Percentiles rank a stretch among this genome's conserved stretches.
These are phyloP conservation scores for Trissonchulus sp. DNA, from an alignment of 2,888 invertebrate genomes.

Conservation along the genomic window DNA sequence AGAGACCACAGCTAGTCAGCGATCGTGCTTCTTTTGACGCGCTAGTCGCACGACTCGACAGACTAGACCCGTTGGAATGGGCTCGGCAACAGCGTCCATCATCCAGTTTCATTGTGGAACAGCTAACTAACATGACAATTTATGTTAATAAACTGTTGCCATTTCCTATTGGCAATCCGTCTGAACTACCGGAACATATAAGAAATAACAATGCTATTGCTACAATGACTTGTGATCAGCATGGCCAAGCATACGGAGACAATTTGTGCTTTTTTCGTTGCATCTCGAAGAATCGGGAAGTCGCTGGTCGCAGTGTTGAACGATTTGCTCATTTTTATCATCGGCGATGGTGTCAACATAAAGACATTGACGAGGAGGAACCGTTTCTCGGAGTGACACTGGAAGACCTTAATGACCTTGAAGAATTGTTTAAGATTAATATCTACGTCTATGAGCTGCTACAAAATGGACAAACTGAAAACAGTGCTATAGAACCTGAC, in stretches of 20 bases:
- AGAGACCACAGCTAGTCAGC: neutral
- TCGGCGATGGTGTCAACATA: neutral
- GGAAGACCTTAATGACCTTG: neutral
- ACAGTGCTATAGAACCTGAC: neutral
- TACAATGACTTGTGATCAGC: neutral
- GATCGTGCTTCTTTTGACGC: neutral
- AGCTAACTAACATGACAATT: neutral
- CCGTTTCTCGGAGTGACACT: neutral
- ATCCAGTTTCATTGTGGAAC: neutral
- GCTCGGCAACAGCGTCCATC: neutral
- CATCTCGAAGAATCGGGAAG: neutral
- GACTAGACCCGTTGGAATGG: neutral
- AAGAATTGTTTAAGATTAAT: conserved; percentile 8
- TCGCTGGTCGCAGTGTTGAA: neutral
- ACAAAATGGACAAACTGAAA: neutral
- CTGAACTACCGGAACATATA: neutral
- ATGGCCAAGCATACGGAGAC: neutral
- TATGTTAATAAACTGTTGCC: conserved; percentile 7
- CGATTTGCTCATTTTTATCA: no score
- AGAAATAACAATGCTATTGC: neutral
- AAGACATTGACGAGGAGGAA: no score
- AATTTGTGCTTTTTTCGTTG: conserved; percentile 15
- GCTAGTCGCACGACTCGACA: neutral
- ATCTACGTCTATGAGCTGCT: neutral
- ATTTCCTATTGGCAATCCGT: neutral